Evolutionary conservation across 2,797 vertebrate genomes (phyloP), one percentile per base, ranked within the genome.

Genomic region (Kryptopterus vitreolus): DNA sequence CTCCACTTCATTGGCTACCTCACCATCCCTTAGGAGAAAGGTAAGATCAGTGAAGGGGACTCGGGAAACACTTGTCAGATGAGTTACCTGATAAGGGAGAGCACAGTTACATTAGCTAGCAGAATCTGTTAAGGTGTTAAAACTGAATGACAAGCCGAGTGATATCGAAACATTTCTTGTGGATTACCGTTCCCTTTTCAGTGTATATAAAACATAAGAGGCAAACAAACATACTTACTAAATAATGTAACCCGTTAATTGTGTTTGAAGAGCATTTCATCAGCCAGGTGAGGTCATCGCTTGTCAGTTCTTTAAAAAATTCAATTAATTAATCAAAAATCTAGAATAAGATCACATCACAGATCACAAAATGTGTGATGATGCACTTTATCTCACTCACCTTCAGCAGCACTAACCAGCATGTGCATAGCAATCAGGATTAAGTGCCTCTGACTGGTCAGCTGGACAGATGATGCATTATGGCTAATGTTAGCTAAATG

Each of bases 341-440:
- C 35, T 66, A 62, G 10, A 57, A 58, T 71, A 31, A 58, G 46
- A 15, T 53, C 8, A 72, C 29, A 12, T 55, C 18, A 33, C 4
- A 53, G 20, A 15, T 55, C 69, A 15, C 52, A 4, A 70, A 53
- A 20, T 22, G 43, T 66, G 8, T 55, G 20, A n/a, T n/a, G 16
- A n/a, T n/a, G 26, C 6, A 12, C 11, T 16, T 38, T 3, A 38
- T 31, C 11, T 46, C 9, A 38, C 91, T 77, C 89, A 98, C 97
- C 97, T 87, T 95, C 93, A 79, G 96, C 13, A 8, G 96, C 95
- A 52, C 94, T 95, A 90, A 96, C 85, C 83, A 99, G 87, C 86
- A 95, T 88, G 87, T 95, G 91, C 83, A 88, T 86, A 0, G 95
- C 91, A 4, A 83, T 85, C 5, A 95, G 83, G 38, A 94, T 88